phyloP scores from a whole-genome alignment of 2,888 invertebrate species.

The Andrena haemorrhoa region DNA sequence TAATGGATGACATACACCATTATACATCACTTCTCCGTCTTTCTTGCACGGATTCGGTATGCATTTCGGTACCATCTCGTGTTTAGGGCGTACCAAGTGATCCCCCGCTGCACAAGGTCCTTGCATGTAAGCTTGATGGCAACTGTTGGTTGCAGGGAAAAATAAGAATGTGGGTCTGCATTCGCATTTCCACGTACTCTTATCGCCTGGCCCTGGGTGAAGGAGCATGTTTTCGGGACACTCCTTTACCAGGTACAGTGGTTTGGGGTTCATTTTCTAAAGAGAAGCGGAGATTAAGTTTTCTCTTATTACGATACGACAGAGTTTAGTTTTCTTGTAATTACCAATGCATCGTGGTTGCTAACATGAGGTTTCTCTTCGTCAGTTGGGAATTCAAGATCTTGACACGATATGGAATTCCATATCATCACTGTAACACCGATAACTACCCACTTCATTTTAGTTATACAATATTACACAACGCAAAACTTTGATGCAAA shows the following conservation, averaged over 20 bases:
- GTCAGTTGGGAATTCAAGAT: conserved; percentile 76
- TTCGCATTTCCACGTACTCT: conserved; percentile 88
- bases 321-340: background rate
- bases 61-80: conserved; percentile 87
- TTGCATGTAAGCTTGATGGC: conserved; percentile 88
- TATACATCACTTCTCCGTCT: conserved; percentile 86
- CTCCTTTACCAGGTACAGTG: conserved; percentile 87
- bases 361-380: conserved; percentile 71
- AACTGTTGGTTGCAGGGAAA: conserved; percentile 87
- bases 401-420: conserved; percentile 66
- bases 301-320: background rate
- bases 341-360: conserved; percentile 46
- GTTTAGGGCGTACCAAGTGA: conserved; percentile 86
- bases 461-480: conserved; percentile 1
- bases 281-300: conserved; percentile 1
- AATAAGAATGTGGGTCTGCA: conserved; percentile 86
- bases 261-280: conserved; percentile 81
- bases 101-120: conserved; percentile 88
- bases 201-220: conserved; percentile 88
- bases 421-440: conserved; percentile 38
- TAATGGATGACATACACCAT: conserved; percentile 86
- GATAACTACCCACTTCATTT: conserved; percentile 62
- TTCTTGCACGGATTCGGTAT: conserved; percentile 87
- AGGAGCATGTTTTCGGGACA: conserved; percentile 89
- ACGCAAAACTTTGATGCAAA: background rate